Percentiles rank a stretch among this genome's conserved stretches.
These are phyloP conservation scores for Antheraea mylitta DNA, from an alignment of 1,140 invertebrate species.

Conservation along the genomic window DNA sequence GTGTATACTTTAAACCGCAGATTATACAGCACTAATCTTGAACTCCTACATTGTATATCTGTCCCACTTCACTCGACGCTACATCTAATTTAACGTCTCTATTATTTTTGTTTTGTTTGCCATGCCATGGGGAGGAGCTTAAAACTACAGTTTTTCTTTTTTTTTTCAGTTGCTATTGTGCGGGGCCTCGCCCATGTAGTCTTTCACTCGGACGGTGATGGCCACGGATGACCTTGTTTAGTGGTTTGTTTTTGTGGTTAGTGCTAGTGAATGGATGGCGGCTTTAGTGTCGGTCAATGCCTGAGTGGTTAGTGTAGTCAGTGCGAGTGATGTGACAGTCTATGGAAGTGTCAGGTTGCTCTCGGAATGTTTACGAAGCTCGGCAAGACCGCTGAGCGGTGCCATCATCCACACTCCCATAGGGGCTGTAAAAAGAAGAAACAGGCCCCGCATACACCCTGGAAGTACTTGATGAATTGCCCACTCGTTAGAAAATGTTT, in stretches of 20 bases:
- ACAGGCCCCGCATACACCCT: constrained; percentile 69
- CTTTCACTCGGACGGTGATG: constrained; percentile 58
- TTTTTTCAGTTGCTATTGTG: constrained; percentile 71
- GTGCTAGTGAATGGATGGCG: constrained; percentile 43
- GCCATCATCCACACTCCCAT: constrained; percentile 61
- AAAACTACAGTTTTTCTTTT: constrained; percentile 66
- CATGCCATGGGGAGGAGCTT: constrained; percentile 37
- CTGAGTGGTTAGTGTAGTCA: constrained; percentile 40
- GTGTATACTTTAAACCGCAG: constrained; percentile 38
- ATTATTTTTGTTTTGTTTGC: constrained; percentile 37
- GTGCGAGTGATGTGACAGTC: constrained; percentile 70
- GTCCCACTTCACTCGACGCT: constrained; percentile 31
- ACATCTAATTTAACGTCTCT: constrained; percentile 32
- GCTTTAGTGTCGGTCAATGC: constrained; percentile 19
- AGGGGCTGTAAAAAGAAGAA: constrained; percentile 75
- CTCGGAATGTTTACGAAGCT: constrained; percentile 75
- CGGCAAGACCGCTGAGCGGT: constrained; percentile 65
- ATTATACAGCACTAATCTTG: constrained; percentile 38
- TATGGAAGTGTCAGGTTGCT: constrained; percentile 63
- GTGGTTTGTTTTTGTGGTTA: constrained; percentile 56
- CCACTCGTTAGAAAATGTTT: constrained; percentile 80
- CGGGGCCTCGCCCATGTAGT: constrained; percentile 48
- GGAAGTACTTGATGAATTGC: constrained; percentile 80
- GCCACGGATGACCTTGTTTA: constrained; percentile 62
- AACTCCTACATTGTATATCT: constrained; percentile 40